A percentile compares a stretch with the other conserved stretches of the same genome.
Conservation (phyloP, 2,888 invertebrate genomes). For the Harmothoe impar region DNA sequence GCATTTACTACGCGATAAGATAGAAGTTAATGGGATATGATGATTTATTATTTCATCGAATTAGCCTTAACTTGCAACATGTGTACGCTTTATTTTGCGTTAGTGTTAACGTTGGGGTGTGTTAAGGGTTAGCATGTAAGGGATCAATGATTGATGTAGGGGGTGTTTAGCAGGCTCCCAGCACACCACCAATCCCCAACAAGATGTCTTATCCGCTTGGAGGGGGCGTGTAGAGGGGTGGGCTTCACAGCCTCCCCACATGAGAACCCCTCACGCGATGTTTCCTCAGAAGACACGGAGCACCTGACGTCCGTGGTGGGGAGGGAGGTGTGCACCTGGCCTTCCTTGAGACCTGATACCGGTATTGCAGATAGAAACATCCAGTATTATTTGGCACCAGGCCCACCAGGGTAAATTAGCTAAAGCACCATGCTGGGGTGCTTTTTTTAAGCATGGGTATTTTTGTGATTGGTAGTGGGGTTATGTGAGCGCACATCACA, state of each 20-base stretch:
- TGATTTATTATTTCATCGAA: too few relatives aligned
- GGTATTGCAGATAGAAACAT: slow-evolving; percentile 8
- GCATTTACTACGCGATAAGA: too few relatives aligned
- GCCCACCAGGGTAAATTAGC: not conserved
- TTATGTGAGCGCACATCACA: too few relatives aligned
- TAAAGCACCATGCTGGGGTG: not conserved
- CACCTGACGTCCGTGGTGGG: not conserved
- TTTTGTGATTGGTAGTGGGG: not conserved
- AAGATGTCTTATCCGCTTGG: not conserved
- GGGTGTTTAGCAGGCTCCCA: not conserved
- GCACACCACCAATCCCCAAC: not conserved
- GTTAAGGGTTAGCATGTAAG: too few relatives aligned
- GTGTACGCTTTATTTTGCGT: too few relatives aligned
- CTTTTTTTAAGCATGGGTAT: not conserved
- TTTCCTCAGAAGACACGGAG: not conserved
- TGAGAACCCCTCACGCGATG: slow-evolving; percentile 1
- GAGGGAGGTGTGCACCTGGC: slow-evolving; percentile 5
- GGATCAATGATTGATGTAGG: slow-evolving; percentile 8
- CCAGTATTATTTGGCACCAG: slow-evolving; percentile 25
- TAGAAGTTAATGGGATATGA: too few relatives aligned
- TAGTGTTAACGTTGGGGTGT: too few relatives aligned
- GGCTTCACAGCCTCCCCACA: not conserved
- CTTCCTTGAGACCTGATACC: slow-evolving; percentile 31
- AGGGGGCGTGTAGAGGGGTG: not conserved
- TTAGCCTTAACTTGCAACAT: too few relatives aligned